Evolutionary conservation across 2,113 vertebrate genomes (phyloP).

Genomic region (Megalops atlanticus): DNA sequence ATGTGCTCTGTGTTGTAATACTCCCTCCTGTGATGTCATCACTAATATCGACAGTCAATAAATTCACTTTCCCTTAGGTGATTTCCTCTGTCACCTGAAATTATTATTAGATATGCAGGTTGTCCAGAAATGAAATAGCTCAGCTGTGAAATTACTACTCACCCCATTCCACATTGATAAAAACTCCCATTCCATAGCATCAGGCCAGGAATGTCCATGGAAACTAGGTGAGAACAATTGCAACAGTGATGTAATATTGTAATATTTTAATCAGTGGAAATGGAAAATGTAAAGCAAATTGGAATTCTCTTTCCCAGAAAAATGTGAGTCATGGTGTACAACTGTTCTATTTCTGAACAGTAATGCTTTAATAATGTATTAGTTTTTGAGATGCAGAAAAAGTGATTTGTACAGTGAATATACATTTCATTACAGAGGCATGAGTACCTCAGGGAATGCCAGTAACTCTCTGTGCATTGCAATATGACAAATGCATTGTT

Average conservation of each 20-base stretch:
- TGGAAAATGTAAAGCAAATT: not conserved
- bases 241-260: not conserved
- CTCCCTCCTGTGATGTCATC: not conserved
- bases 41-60: not conserved
- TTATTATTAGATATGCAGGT: not conserved
- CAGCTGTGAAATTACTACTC: not conserved
- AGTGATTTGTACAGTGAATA: not conserved
- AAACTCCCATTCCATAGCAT: not conserved
- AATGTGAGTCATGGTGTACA: not conserved
- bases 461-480: conserved; percentile 6
- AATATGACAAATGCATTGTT: conserved; percentile 41
- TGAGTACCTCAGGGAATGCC: conserved; percentile 16
- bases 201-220: not conserved
- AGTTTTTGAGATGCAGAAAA: not conserved
- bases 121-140: not conserved
- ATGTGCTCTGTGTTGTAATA: not conserved
- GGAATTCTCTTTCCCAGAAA: not conserved
- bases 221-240: not conserved
- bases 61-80: not conserved
- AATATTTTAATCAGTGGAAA: not conserved
- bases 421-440: not conserved
- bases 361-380: not conserved
- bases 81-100: not conserved
- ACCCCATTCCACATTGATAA: not conserved
- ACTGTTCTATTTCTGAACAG: not conserved